These are phyloP conservation scores for Noctuana brunneofusca DNA, from an alignment of 2,888 invertebrate species.

Conservation along the genomic window DNA sequence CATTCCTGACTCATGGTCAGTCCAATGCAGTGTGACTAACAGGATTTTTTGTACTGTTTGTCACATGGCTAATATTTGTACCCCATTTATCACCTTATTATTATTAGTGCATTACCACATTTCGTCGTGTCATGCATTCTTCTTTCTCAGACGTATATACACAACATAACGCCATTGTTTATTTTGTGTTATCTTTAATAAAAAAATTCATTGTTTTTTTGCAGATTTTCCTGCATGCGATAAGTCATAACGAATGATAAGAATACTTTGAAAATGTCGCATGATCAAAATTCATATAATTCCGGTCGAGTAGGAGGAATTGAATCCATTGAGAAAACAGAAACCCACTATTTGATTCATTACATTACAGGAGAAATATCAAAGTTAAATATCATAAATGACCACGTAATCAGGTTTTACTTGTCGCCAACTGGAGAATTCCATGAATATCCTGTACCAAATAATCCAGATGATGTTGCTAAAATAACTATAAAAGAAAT, in stretches of 20 bases:
- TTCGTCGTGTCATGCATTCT: too few relatives aligned
- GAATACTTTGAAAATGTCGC: not conserved
- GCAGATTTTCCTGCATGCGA: constrained; percentile 24
- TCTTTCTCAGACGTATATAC: too few relatives aligned
- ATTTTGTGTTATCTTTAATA: too few relatives aligned
- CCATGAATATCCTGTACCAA: constrained; percentile 64
- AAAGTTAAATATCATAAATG: constrained; percentile 62
- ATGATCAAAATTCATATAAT: not conserved
- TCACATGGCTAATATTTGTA: too few relatives aligned
- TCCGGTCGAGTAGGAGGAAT: constrained; percentile 48
- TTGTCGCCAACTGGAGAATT: constrained; percentile 67
- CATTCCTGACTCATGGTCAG: too few relatives aligned
- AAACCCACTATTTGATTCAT: constrained; percentile 53
- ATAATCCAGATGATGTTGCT: constrained; percentile 58
- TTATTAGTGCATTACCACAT: too few relatives aligned
- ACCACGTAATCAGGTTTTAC: constrained; percentile 69
- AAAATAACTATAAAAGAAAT: constrained; percentile 62
- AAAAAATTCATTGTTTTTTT: too few relatives aligned
- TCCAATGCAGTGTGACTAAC: too few relatives aligned
- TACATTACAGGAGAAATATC: constrained; percentile 62
- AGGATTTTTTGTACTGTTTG: too few relatives aligned
- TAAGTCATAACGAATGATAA: not conserved
- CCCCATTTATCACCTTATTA: too few relatives aligned
- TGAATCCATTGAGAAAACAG: constrained; percentile 52
- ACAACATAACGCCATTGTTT: too few relatives aligned